Base-by-base conservation (phyloP, 1,140 invertebrate genomes). In the Megathymus violae region DNA sequence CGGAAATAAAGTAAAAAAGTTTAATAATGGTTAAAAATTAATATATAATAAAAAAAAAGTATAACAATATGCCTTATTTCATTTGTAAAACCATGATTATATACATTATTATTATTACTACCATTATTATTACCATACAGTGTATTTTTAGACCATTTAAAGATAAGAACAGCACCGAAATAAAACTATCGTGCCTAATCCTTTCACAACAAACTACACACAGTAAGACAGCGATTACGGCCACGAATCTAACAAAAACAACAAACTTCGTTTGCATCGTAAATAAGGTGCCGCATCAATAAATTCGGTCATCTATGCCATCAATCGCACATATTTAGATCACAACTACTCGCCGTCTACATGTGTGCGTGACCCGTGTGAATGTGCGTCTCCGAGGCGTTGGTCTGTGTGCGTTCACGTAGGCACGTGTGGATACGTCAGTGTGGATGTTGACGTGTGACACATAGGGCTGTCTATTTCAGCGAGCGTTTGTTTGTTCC, bases 381-480 rank as follows among this genome's bases (percentile, higher is more conserved):
- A 36, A 51, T 51, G 48, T 51, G 48, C 19, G 13, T 6, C 3
- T 31, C 3, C 34, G n/a, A 10, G 5, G 5, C 44, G 22, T 3
- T 11, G 3, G 5, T 2, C n/a, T 14, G 31, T 36, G n/a, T 38
- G 31, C 10, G 34, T n/a, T 48, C 6, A 10, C 36, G 25, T 38
- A 36, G 1, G 10, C 34, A 36, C 34, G n/a, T n/a, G n/a, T 7
- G 10, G 4, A 10, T 36, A 36, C 34, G 7, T 31, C 34, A 52
- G 50, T 59, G 64, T 59, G 51, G 54, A 50, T 50, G 60, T 51
- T 70, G 67, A 48, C 48, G 46, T 54, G 60, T 59, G 64, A 67
- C 66, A 64, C 58, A 69, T 69, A 82, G 79, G 77, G 79, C 60
- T 82, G 79, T 63, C 64, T 76, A 75, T 71, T 69, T 64, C 47